Evolutionary conservation across 2,797 vertebrate genomes (phyloP).

Genomic region (Moxostoma hubbsi): DNA sequence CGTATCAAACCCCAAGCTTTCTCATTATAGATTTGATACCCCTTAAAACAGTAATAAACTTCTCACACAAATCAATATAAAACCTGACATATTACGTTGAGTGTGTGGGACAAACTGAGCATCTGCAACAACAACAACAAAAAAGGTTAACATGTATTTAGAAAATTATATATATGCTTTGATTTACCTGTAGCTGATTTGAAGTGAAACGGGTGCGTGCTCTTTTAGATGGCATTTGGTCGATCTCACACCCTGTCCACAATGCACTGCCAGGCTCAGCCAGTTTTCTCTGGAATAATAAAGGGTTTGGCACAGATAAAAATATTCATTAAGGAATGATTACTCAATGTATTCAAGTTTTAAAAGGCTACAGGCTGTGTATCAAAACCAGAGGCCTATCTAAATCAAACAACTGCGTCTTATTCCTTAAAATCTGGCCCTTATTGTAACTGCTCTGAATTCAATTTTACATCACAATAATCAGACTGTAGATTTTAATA

Average conservation of each 20-base stretch:
- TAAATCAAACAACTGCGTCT: background rate
- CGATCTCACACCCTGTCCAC: slow-evolving; percentile 90
- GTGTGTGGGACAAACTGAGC: background rate
- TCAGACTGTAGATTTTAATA: background rate
- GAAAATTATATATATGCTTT: background rate
- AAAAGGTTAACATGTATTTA: no score
- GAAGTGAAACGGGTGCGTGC: slow-evolving; percentile 98
- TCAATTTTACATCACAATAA: no score
- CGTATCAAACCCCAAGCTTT: no score
- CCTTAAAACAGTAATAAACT: background rate
- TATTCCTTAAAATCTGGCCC: background rate
- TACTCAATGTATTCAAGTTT: background rate
- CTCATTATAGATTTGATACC: no score
- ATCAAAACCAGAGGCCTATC: background rate
- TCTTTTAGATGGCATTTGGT: slow-evolving; percentile 95
- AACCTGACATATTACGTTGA: no score
- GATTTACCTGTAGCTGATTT: slow-evolving; percentile 92
- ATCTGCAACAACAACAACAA: no score
- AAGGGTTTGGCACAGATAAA: background rate
- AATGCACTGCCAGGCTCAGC: slow-evolving; percentile 89
- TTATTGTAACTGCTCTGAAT: no score
- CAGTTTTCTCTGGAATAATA: slow-evolving; percentile 81
- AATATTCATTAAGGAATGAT: background rate
- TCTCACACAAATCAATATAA: background rate
- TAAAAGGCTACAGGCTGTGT: background rate